Evolutionary conservation across 2,113 vertebrate genomes (phyloP), one percentile per base, ranked within the genome.

Genomic region (Corythoichthys haematopterus): DNA sequence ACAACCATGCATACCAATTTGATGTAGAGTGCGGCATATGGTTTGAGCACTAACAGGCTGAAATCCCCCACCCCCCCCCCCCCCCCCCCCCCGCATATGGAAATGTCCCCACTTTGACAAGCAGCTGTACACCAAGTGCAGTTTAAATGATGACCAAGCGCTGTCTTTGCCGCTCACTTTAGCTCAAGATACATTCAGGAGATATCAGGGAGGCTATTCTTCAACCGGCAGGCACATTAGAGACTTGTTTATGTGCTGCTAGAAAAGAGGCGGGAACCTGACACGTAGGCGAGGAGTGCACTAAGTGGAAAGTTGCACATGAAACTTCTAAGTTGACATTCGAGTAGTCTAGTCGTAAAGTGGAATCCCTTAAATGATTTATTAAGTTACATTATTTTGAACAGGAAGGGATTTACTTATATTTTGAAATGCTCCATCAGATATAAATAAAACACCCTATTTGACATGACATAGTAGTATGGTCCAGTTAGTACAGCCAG

Each of bases 121-220:
- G 16, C 36, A 6, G 33, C 4, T 37, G 57, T 16, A 40, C 36
- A 60, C 28, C 58, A 40, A 60, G 16, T 43, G n/a, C 6, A 58
- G 4, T 11, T 58, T 43, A 43, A 53, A n/a, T 40, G 58, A 60
- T n/a, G 37, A 11, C 6, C 56, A 38, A 38, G 9, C 37, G 58
- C 58, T 60, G 36, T 40, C 63, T 53, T 15, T 20, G 37, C 67
- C 52, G 55, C 46, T 46, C 71, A 56, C 28, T 79, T 76, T 78
- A 78, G 45, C 55, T 3, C 14, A n/a, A 10, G 6, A 47, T 12
- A 40, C 62, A 46, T 70, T 57, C 3, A 46, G 4, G 36, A 3
- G 5, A 6, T 35, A 43, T 13, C 53, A 70, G 43, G 4, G 33
- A 37, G 47, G 38, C 37, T 48, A 61, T 10, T 0, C 28, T 62